Conservation (phyloP, 92 coral and sea anemone genomes). For the Paramuricea clavata region DNA sequence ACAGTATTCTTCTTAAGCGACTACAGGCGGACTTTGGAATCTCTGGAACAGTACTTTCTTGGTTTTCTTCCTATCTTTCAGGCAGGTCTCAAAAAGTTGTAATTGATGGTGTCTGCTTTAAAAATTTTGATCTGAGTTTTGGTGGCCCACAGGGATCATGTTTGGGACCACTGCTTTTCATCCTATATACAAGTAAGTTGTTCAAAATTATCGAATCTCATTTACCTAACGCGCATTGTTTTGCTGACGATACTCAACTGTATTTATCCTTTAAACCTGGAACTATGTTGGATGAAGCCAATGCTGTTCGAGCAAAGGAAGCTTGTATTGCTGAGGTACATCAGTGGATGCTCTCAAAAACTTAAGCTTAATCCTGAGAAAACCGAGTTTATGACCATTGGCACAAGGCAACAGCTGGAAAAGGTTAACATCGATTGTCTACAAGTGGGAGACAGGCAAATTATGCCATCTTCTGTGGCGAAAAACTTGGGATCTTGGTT, state of each 20-base stretch:
- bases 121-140: slow-evolving; percentile 1
- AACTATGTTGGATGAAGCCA: neutral
- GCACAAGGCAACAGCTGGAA: slow-evolving; percentile 66
- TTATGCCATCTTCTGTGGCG: slow-evolving; percentile 42
- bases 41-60: neutral
- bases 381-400: slow-evolving; percentile 67
- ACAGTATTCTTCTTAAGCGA: neutral
- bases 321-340: slow-evolving; percentile 12
- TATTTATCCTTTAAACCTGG: neutral
- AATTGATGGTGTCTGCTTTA: neutral
- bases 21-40: neutral
- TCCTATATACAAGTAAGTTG: slow-evolving; percentile 1
- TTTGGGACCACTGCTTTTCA: slow-evolving; percentile 19
- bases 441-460: slow-evolving; percentile 39
- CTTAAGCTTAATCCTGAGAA: slow-evolving; percentile 52
- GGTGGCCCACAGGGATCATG: slow-evolving; percentile 30
- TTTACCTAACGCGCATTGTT: neutral
- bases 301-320: neutral
- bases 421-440: slow-evolving; percentile 34
- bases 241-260: slow-evolving; percentile 6
- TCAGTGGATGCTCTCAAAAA: slow-evolving; percentile 47
- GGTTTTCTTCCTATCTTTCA: neutral
- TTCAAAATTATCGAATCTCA: neutral
- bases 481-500: slow-evolving; percentile 67
- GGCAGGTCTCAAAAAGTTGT: slow-evolving; percentile 3